Percentiles rank a stretch among this genome's conserved stretches.
phyloP scores from a whole-genome alignment of 2,797 vertebrate genomes.

The Arvicola amphibius region DNA sequence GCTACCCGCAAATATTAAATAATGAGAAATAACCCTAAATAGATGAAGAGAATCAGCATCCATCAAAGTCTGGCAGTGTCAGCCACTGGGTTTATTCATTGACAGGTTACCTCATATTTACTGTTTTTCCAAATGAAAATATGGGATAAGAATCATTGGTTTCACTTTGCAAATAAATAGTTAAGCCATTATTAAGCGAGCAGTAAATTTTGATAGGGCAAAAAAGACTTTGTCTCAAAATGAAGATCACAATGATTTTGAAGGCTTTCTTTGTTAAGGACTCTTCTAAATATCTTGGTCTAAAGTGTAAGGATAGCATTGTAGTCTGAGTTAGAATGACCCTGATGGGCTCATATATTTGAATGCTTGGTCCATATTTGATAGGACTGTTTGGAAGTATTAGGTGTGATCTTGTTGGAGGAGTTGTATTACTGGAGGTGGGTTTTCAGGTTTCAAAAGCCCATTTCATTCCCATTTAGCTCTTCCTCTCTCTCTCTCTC shows the following conservation, averaged over 20 bases:
- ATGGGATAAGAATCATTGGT: neutral
- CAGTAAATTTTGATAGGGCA: neutral
- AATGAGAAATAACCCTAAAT: neutral
- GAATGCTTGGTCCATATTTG: too few species aligned
- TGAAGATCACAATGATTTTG: accelerated
- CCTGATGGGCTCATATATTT: neutral
- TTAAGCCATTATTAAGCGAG: neutral
- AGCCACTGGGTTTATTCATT: neutral
- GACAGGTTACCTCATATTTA: neutral
- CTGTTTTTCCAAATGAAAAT: neutral
- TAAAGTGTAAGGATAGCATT: neutral
- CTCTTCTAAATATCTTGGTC: too few species aligned
- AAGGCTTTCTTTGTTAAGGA: neutral
- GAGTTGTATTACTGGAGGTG: neutral
- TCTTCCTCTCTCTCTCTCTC: neutral
- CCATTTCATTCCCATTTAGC: neutral
- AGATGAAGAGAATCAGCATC: neutral
- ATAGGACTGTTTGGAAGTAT: neutral
- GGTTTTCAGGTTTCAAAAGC: neutral
- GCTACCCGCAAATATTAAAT: neutral
- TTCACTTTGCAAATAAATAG: neutral
- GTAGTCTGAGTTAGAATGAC: neutral
- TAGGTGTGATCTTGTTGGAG: neutral
- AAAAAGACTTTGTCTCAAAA: neutral
- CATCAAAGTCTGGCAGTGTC: accelerated